Evolutionary conservation across 2,113 vertebrate species (phyloP), one percentile per base, ranked within the genome.

Genomic region (Prionailurus viverrinus): DNA sequence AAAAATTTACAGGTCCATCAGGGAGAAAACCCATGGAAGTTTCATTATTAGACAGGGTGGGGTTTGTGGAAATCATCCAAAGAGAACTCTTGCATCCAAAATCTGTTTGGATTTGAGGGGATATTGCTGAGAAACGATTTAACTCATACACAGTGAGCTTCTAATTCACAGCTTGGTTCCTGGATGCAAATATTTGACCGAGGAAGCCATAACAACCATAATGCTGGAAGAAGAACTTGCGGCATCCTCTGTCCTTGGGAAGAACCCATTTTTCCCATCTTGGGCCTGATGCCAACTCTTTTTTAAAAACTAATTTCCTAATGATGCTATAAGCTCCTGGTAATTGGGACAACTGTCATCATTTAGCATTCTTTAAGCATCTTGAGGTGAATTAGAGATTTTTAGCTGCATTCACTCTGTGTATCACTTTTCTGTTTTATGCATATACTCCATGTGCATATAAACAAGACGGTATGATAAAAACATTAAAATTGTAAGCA

Each of bases 291-390:
- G 16, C 55, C 58, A 82, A 89, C 48, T 93, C 31, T 76, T 51
- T 58, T 93, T 96, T 83, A 63, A 96, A 91, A 85, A 66, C 41
- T 23, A 65, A 51, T 81, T 94, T 79, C 36, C 68, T 95, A 80
- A 71, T 65, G 68, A 80, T 29, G 45, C 21, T 63, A 9, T 41
- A 93, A 76, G 39, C 31, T 76, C 36, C 31, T 58, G 29, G 69
- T 66, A n/a, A 88, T 53, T 88, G 68, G 12, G 36, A 83, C 27
- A 41, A 41, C 41, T 2, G 1, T 74, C 21, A 51, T 89, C 55
- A 84, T 51, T 89, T 80, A 95, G 31, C 27, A 71, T 84, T 80
- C 13, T 51, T 74, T 91, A 82, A 76, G 25, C 76, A 58, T 31
- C 8, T 5, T 10, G 48, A 45, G 14, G 81, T 82, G 36, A 81